These are phyloP conservation scores for Cygnus atratus DNA, from an alignment of 2,113 vertebrate species.

Conservation along the genomic window DNA sequence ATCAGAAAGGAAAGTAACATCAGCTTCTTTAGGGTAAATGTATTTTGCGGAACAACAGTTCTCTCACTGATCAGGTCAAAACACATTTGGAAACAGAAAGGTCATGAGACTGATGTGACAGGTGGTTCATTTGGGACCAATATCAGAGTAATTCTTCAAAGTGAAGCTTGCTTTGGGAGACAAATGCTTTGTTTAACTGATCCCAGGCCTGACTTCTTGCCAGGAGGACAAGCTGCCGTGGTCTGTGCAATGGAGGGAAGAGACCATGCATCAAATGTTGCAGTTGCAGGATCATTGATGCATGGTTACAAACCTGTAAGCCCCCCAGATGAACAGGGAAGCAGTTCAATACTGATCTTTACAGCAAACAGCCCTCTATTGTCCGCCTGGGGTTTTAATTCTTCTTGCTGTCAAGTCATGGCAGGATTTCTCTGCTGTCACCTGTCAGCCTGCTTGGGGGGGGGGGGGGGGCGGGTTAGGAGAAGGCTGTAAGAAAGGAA, in stretches of 20 bases:
- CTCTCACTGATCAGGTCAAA: not conserved
- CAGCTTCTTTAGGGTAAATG: not conserved
- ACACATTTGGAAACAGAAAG: not conserved
- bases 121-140: not conserved
- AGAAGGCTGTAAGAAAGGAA: not conserved
- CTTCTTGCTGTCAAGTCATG: not conserved
- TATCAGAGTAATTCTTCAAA: not conserved
- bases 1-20: not conserved
- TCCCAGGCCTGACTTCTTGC: not conserved
- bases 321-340: not conserved
- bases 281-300: not conserved
- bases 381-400: not conserved
- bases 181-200: not conserved
- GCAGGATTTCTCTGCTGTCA: not conserved
- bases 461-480: not conserved
- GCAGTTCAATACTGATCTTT: not conserved
- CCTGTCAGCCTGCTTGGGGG: not conserved
- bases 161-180: not conserved
- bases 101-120: not conserved
- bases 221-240: not conserved
- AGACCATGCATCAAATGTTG: not conserved
- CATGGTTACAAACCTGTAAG: not conserved
- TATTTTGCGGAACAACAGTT: not conserved
- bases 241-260: accelerated
- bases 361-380: not conserved